These are phyloP conservation scores for Bellardia bayeri DNA, from an alignment of 2,888 invertebrate genomes.

Conservation along the genomic window DNA sequence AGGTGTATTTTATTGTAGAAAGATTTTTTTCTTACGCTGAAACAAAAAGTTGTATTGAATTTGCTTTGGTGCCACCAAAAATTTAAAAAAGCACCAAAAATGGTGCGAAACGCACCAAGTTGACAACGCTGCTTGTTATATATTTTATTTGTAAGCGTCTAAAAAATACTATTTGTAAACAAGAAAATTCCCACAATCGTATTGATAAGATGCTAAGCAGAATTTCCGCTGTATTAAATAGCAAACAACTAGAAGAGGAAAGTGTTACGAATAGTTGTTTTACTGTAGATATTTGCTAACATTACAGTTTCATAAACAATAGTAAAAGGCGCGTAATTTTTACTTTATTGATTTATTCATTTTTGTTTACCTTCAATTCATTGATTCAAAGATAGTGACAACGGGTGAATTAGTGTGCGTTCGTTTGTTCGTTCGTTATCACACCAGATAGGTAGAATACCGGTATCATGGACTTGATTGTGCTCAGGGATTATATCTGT, in stretches of 20 bases:
- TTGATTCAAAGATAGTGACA: not conserved
- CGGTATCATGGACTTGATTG: constrained; percentile 2
- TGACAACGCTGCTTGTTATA: too few relatives aligned
- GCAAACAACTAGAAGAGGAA: not conserved
- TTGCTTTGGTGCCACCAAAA: too few relatives aligned
- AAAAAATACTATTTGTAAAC: not conserved
- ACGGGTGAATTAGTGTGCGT: not conserved
- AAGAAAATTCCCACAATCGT: not conserved
- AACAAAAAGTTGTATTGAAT: too few relatives aligned
- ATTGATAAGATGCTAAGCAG: not conserved
- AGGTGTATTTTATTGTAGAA: too few relatives aligned
- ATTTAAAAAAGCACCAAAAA: too few relatives aligned
- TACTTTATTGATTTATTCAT: too few relatives aligned
- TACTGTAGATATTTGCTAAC: not conserved
- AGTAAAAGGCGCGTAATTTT: constrained; percentile 35
- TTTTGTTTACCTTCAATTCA: constrained; percentile 40
- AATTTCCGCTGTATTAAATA: not conserved
- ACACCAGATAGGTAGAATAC: constrained; percentile 8
- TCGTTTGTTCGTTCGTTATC: not conserved
- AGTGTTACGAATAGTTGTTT: not conserved
- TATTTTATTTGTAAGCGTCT: not conserved
- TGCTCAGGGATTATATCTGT: not conserved
- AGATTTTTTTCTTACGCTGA: too few relatives aligned
- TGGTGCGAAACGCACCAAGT: too few relatives aligned
- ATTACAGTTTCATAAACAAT: not conserved